Evolutionary conservation across 2,888 invertebrate genomes (phyloP).

Genomic region (Aricia artaxerxes): DNA sequence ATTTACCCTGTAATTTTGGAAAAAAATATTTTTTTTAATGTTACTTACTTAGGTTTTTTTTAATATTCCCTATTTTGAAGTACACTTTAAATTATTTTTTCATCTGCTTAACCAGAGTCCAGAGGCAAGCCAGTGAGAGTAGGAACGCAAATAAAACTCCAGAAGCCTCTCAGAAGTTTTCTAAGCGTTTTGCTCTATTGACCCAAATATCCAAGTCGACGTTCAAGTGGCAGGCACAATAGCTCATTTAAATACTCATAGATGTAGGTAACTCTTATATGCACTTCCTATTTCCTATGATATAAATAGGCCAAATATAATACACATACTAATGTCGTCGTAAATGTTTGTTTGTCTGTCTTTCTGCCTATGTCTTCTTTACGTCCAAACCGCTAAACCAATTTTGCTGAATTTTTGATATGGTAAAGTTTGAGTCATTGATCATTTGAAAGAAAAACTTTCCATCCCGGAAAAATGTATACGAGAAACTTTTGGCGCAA

Average conservation of each 20-base stretch:
- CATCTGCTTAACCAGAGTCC: background rate
- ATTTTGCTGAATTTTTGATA: too few species aligned
- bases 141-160: slow-evolving; percentile 19
- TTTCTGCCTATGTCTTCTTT: too few species aligned
- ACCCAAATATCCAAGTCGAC: background rate
- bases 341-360: too few species aligned
- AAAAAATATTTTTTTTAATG: too few species aligned
- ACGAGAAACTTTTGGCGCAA: too few species aligned
- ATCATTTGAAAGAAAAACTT: too few species aligned
- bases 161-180: slow-evolving; percentile 21
- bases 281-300: background rate
- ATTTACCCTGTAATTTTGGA: too few species aligned
- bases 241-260: background rate
- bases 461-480: too few species aligned
- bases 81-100: background rate
- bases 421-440: too few species aligned
- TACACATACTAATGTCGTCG: background rate
- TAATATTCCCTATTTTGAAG: too few species aligned
- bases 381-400: too few species aligned
- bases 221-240: slow-evolving; percentile 15
- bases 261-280: background rate
- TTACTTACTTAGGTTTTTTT: too few species aligned
- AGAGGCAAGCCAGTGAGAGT: background rate
- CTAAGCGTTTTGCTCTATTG: slow-evolving; percentile 28
- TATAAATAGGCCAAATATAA: background rate